phyloP scores from a whole-genome alignment of 2,888 invertebrate genomes.

The Drosophila gaucha region DNA sequence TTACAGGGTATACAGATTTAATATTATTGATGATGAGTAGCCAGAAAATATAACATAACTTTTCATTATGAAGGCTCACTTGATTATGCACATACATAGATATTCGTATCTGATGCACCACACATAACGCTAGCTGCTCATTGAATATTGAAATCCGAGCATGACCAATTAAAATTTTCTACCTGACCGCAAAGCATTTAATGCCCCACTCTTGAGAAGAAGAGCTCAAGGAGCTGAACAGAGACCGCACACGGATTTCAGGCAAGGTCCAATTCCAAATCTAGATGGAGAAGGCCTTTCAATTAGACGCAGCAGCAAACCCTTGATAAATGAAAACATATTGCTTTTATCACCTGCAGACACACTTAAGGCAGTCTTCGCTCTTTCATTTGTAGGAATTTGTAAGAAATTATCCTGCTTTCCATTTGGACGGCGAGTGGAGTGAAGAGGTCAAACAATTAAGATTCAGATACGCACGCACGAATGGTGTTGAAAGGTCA shows the following conservation, averaged over 20 bases:
- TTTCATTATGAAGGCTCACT: constrained; percentile 47
- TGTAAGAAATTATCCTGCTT: constrained; percentile 66
- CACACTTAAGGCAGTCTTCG: constrained; percentile 22
- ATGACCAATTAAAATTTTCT: constrained; percentile 68
- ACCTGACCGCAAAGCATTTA: constrained; percentile 56
- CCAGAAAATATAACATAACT: constrained; percentile 63
- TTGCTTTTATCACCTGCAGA: constrained; percentile 66
- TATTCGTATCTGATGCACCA: too few species aligned
- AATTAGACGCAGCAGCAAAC: constrained; percentile 34
- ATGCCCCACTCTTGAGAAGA: constrained; percentile 33
- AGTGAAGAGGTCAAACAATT: constrained; percentile 47
- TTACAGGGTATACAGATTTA: constrained; percentile 7
- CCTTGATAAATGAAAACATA: constrained; percentile 53
- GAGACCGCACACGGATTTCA: constrained; percentile 44
- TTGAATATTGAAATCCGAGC: constrained; percentile 46
- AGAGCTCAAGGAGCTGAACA: constrained; percentile 26
- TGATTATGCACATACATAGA: constrained; percentile 37
- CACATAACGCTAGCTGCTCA: constrained; percentile 1
- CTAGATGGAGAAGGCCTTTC: constrained; percentile 24
- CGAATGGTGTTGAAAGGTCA: constrained; percentile 55
- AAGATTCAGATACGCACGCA: constrained; percentile 67
- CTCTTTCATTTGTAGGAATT: constrained; percentile 36
- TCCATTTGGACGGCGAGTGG: too few species aligned
- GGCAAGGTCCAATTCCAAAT: constrained; percentile 1
- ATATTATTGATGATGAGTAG: constrained; percentile 55